A percentile compares a stretch with the other conserved stretches of the same genome.
Conservation (phyloP, 2,113 vertebrate species). For the Bungarus multicinctus region DNA sequence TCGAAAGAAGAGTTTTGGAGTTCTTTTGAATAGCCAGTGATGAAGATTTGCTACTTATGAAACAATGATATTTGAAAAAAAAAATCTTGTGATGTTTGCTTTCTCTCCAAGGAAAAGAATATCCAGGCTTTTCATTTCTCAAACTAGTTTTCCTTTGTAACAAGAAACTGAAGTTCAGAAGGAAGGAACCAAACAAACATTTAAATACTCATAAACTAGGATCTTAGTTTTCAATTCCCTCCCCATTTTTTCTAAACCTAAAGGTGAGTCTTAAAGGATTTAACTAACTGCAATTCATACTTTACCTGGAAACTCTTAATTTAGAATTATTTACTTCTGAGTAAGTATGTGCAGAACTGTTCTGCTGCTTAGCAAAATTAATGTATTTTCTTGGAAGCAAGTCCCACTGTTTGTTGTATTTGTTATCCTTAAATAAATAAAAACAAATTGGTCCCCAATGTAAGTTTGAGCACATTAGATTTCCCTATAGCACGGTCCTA, state of each 20-base stretch:
- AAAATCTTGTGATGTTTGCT: background rate
- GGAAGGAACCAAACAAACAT: background rate
- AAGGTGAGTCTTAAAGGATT: no score
- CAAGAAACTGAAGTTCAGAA: background rate
- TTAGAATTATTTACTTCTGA: background rate
- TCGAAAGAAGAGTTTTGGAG: background rate
- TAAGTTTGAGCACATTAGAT: background rate
- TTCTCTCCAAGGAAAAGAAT: background rate
- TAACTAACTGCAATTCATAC: background rate
- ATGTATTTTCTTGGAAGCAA: background rate
- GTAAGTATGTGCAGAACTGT: background rate
- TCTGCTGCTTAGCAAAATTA: background rate
- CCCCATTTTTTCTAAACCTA: background rate
- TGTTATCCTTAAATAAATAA: background rate
- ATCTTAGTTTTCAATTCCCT: background rate
- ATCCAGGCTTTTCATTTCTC: background rate
- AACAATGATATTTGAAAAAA: background rate
- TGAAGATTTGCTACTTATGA: background rate
- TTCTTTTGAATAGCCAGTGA: background rate
- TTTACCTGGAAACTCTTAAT: background rate
- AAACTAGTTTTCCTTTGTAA: background rate
- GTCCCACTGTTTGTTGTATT: background rate
- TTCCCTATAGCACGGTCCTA: background rate
- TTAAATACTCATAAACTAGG: background rate
- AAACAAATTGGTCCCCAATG: background rate